A percentile compares a stretch with the other conserved stretches of the same genome.
Conservation (phyloP, 2,888 invertebrate species). For the Eretmocerus hayati region DNA sequence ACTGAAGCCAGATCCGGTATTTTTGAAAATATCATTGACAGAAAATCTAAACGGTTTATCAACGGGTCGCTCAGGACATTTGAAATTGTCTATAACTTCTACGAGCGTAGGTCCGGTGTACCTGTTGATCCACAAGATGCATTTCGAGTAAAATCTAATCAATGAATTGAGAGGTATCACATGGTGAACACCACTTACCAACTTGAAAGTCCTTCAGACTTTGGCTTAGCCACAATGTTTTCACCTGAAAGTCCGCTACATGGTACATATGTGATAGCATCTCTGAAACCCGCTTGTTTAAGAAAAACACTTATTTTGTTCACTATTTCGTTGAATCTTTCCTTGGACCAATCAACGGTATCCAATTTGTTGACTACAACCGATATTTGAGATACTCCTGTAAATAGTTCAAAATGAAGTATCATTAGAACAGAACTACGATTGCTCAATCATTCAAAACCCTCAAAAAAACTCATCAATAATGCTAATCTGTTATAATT, state of each 20-base stretch:
- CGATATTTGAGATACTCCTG: constrained; percentile 87
- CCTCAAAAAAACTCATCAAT: no score
- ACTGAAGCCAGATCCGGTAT: constrained; percentile 83
- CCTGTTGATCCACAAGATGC: no score
- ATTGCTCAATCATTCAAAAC: no score
- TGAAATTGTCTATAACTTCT: constrained; percentile 80
- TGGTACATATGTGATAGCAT: constrained; percentile 85
- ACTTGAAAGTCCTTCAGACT: constrained; percentile 56
- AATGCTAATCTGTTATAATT: no score
- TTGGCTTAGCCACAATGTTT: constrained; percentile 70
- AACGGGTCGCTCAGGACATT: constrained; percentile 79
- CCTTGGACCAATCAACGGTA: constrained; percentile 87
- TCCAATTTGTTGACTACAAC: constrained; percentile 98
- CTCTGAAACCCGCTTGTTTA: constrained; percentile 87
- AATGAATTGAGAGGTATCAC: background rate
- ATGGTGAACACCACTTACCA: constrained; percentile 47
- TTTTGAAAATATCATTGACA: constrained; percentile 93
- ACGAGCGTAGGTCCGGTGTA: constrained; percentile 81
- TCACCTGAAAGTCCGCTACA: constrained; percentile 95
- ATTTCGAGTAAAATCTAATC: background rate
- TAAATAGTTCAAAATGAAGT: constrained; percentile 1
- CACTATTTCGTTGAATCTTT: constrained; percentile 84
- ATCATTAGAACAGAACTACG: no score
- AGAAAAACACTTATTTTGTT: constrained; percentile 74
- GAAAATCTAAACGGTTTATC: constrained; percentile 85